phyloP scores from a whole-genome alignment of 2,888 invertebrate species.

The Exephanes ischioxanthus region DNA sequence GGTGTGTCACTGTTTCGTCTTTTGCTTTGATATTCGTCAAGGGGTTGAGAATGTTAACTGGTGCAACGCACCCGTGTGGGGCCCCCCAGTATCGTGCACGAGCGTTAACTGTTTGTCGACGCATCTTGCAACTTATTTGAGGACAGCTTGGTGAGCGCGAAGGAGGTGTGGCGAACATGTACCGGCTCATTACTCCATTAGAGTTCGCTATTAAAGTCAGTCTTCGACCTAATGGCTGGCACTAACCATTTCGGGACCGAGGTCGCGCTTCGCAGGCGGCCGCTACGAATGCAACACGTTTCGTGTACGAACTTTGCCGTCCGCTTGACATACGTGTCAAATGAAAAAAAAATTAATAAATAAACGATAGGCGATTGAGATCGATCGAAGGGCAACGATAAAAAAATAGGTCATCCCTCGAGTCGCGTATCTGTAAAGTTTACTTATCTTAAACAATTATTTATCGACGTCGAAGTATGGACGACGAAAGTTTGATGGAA shows the following conservation, averaged over 20 bases:
- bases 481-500: too few species aligned
- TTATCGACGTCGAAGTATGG: not conserved
- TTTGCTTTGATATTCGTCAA: slow-evolving; percentile 15
- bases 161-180: slow-evolving; percentile 71
- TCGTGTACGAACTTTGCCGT: not conserved
- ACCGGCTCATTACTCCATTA: slow-evolving; percentile 79
- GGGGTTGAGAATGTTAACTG: slow-evolving; percentile 46
- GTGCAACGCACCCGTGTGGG: not conserved
- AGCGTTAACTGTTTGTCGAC: slow-evolving; percentile 54
- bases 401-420: too few species aligned
- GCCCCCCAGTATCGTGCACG: slow-evolving; percentile 2
- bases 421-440: too few species aligned
- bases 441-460: not conserved
- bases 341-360: not conserved
- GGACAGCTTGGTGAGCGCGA: slow-evolving; percentile 70
- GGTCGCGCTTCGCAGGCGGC: slow-evolving; percentile 57
- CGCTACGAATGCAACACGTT: slow-evolving; percentile 44
- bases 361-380: not conserved
- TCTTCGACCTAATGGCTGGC: slow-evolving; percentile 76
- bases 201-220: slow-evolving; percentile 79
- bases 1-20: slow-evolving; percentile 36
- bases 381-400: too few species aligned
- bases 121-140: slow-evolving; percentile 68
- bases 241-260: slow-evolving; percentile 66
- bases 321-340: not conserved